phyloP scores from a whole-genome alignment of 2,888 invertebrate genomes.

The Conomelus anceps region DNA sequence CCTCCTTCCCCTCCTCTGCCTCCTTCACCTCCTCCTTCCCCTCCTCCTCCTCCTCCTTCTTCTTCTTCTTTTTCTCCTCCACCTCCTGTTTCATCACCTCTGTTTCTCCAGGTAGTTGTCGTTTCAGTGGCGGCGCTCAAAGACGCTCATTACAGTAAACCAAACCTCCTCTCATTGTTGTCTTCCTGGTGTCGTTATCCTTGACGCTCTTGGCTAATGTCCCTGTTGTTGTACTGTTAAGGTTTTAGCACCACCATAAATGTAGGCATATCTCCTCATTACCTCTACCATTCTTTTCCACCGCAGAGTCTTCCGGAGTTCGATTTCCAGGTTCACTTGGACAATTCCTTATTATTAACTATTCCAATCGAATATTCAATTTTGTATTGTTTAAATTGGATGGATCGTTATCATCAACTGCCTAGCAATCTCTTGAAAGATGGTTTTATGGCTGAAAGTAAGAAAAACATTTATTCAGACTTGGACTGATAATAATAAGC shows the following conservation, averaged over 20 bases:
- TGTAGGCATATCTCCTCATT: not conserved
- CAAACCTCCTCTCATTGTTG: not conserved
- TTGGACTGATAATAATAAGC: too few species aligned
- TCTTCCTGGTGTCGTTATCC: not conserved
- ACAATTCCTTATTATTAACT: not conserved
- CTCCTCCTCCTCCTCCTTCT: too few species aligned
- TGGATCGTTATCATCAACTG: too few species aligned
- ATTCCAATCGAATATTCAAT: not conserved
- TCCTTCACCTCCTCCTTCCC: too few species aligned
- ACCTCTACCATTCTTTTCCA: not conserved
- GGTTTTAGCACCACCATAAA: not conserved
- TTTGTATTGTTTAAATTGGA: not conserved
- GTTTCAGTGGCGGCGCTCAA: too few species aligned
- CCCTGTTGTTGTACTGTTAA: not conserved
- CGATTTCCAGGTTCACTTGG: not conserved
- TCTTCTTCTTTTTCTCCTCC: too few species aligned
- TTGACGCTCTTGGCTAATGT: not conserved
- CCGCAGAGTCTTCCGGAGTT: not conserved
- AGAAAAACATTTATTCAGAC: too few species aligned
- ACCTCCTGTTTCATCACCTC: too few species aligned
- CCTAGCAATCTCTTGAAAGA: too few species aligned
- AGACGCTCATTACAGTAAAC: too few species aligned
- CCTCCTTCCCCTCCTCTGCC: too few species aligned
- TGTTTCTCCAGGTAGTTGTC: not conserved
- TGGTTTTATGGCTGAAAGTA: too few species aligned